Percentiles rank a stretch among this genome's conserved stretches.
Conservation (phyloP, 37 sponge, comb jelly and placozoan genomes). For the Oscarella lobularis region DNA sequence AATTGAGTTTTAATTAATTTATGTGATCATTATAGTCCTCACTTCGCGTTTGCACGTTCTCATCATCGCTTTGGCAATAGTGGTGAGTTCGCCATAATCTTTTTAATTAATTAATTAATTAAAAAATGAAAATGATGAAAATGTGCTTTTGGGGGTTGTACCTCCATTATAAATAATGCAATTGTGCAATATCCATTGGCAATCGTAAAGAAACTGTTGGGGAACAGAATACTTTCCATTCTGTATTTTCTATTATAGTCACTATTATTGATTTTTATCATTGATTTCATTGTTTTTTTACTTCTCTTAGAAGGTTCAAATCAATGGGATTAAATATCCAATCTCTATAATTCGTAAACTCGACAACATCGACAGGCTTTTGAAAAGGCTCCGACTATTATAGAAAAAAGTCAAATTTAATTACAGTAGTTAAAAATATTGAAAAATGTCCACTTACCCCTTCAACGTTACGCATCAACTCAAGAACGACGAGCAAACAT, state of each 20-base stretch:
- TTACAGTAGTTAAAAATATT: no score
- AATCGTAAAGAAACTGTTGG: slow-evolving; percentile 68
- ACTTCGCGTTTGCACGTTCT: slow-evolving; percentile 76
- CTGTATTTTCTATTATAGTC: no score
- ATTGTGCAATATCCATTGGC: slow-evolving; percentile 96
- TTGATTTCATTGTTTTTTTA: no score
- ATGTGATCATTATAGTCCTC: slow-evolving; percentile 6
- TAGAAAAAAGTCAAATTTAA: no score
- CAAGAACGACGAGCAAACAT: no score
- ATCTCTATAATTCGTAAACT: background rate
- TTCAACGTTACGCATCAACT: no score
- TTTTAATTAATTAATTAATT: background rate
- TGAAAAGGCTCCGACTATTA: no score
- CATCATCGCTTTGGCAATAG: slow-evolving; percentile 73
- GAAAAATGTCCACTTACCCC: no score
- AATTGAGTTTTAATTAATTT: background rate
- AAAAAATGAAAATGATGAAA: no score
- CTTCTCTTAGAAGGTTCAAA: no score
- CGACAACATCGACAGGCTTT: background rate
- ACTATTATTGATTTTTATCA: no score
- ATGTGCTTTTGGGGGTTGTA: background rate
- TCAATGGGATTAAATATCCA: background rate
- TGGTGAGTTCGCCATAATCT: slow-evolving; percentile 67
- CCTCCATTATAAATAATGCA: slow-evolving; percentile 98
- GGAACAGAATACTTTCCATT: slow-evolving; percentile 65